Conservation (phyloP, 2,888 invertebrate species). For the Julus scanicus region DNA sequence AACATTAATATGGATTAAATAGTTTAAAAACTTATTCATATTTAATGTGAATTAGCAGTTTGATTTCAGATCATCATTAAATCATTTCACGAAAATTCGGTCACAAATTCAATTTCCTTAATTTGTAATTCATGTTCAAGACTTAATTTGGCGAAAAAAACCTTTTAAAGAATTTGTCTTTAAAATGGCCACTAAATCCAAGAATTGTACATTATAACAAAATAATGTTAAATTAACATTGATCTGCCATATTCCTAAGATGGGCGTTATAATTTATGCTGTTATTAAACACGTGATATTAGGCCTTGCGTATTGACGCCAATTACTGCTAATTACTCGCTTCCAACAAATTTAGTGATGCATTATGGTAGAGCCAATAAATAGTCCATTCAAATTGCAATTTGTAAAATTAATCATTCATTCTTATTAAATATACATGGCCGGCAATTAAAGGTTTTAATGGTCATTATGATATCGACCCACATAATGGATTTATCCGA, state of each 20-base stretch:
- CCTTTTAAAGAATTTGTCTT: too few relatives aligned
- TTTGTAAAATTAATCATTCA: neutral
- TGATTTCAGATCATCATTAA: too few relatives aligned
- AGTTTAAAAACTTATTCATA: too few relatives aligned
- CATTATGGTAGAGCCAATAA: neutral
- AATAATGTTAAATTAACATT: neutral
- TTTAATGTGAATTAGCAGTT: too few relatives aligned
- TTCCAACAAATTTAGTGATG: neutral
- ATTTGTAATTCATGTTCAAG: too few relatives aligned
- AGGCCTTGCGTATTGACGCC: neutral
- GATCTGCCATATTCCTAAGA: neutral
- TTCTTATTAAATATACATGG: neutral
- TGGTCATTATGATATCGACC: conserved; percentile 1
- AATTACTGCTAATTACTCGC: neutral
- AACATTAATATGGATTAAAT: too few relatives aligned
- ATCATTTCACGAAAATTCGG: too few relatives aligned
- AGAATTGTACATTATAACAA: neutral
- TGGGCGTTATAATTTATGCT: neutral
- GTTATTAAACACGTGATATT: neutral
- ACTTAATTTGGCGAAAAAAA: too few relatives aligned
- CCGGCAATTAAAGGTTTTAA: neutral
- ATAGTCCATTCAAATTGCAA: neutral
- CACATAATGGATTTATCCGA: neutral
- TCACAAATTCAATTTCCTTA: too few relatives aligned
- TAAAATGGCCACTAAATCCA: too few relatives aligned